Base-by-base conservation (phyloP, 2,113 vertebrate genomes). In the Bombycilla garrulus region DNA sequence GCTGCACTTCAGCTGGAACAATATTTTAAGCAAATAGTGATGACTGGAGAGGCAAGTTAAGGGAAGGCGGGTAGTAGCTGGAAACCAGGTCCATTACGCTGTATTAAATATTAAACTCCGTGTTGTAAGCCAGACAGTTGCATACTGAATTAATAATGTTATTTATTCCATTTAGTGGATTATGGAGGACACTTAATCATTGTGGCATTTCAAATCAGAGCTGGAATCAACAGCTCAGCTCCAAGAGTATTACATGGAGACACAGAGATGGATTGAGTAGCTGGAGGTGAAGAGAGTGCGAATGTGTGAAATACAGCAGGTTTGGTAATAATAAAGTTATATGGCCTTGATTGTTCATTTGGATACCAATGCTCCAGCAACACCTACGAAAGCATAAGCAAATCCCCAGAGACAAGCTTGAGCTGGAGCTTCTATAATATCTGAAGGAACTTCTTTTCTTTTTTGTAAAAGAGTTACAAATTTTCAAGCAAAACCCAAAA, bases 141-240 rank as follows among this genome's bases (percentile, higher is more conserved):
- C 76, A 88, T 62, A 81, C 76, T 90, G 92, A 96, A 94, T 92
- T 92, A 90, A 93, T 97, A 92, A 93, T 54, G 69, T 72, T 94
- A 94, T 95, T 95, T 96, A 90, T 95, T 94, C 93, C 88, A 86
- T 79, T 92, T 94, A 86, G 77, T 18, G 47, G 38, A 67, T 58
- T 71, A 86, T 29, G 56, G 82, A 83, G 66, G 77, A 78, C 57
- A 85, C 81, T 93, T 78, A 71, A 90, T 93, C 84, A 89, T 67
- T 4, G 2, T 33, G 28, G 93, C 44, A 45, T 90, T 93, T 93
- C 42, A 88, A 53, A 88, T 84, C 92, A 93, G 44, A 86, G 65
- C 29, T 83, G 72, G 67, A 67, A 91, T 86, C 82, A 88, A 70
- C 64, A 83, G 64, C 79, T 90, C 35, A 73, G 79, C 67, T 90